Evolutionary conservation across 2,113 vertebrate genomes (phyloP).

Genomic region (Struthidea cinerea): DNA sequence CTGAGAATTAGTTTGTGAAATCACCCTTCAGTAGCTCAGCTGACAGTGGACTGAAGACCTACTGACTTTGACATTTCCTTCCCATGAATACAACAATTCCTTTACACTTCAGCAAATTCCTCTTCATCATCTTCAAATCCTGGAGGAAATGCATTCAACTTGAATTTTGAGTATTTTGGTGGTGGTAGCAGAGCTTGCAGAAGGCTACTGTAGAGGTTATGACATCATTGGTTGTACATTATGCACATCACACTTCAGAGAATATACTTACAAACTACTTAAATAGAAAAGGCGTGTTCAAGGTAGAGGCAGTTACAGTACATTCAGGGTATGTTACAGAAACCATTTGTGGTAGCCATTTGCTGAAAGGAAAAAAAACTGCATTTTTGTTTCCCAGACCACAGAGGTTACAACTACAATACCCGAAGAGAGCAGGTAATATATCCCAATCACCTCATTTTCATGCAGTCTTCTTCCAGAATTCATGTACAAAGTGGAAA

Average conservation of each 20-base stretch:
- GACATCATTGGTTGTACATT: conserved; percentile 30
- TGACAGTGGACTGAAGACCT: conserved; percentile 4
- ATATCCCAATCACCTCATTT: neutral
- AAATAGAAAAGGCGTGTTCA: conserved; percentile 57
- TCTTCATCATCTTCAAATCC: neutral
- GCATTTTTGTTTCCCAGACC: conserved; percentile 49
- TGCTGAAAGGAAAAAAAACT: conserved; percentile 44
- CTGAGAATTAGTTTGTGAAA: conserved; percentile 2
- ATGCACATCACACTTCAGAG: conserved; percentile 36
- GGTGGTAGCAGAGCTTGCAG: conserved; percentile 36
- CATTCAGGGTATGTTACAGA: conserved; percentile 52
- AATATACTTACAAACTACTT: conserved; percentile 11
- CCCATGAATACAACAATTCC: neutral
- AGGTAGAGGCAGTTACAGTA: conserved; percentile 68
- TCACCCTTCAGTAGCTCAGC: neutral
- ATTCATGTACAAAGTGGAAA: conserved; percentile 53
- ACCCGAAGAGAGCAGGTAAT: conserved; percentile 39
- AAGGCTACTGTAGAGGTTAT: conserved; percentile 47
- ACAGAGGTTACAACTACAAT: conserved; percentile 45
- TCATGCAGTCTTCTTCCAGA: conserved; percentile 40
- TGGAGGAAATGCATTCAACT: conserved; percentile 21
- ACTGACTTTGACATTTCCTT: conserved; percentile 22
- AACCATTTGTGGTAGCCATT: conserved; percentile 35
- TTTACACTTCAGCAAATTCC: neutral
- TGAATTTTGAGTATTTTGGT: conserved; percentile 16